Evolutionary conservation across 30 jellyfish, hydroid and myxozoan genomes (phyloP).

Genomic region (Mastigias papua): DNA sequence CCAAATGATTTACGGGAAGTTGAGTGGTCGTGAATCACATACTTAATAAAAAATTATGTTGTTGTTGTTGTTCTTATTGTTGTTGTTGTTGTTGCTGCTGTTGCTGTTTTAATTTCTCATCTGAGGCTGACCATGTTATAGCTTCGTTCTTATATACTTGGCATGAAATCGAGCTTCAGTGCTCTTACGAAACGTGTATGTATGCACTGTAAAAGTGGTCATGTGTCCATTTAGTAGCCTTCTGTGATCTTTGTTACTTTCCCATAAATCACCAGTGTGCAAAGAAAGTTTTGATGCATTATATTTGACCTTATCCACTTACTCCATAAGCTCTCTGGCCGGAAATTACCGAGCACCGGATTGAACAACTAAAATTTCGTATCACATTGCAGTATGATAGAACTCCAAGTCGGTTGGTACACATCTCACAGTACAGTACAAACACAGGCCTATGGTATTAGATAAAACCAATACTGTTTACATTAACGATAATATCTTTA

Average conservation of each 20-base stretch:
- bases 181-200: too few species aligned
- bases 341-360: not conserved
- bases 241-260: not conserved
- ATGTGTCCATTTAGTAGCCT: not conserved
- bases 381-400: not conserved
- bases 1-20: too few species aligned
- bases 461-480: constrained; percentile 9
- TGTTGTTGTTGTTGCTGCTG: too few species aligned
- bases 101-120: too few species aligned
- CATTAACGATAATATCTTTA: constrained; percentile 25
- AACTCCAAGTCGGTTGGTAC: not conserved
- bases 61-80: too few species aligned
- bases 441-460: constrained; percentile 13
- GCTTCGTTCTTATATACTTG: too few species aligned
- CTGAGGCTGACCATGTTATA: too few species aligned
- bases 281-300: not conserved
- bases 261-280: not conserved
- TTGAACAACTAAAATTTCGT: not conserved
- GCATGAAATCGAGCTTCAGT: too few species aligned
- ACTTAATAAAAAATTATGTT: too few species aligned
- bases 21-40: too few species aligned
- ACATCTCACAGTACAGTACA: not conserved
- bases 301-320: not conserved
- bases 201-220: not conserved
- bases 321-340: not conserved